Percentiles rank a stretch among this genome's conserved stretches.
Evolutionary conservation across 2,888 invertebrate genomes (phyloP).

Genomic region (Listrodromus nycthemerus): DNA sequence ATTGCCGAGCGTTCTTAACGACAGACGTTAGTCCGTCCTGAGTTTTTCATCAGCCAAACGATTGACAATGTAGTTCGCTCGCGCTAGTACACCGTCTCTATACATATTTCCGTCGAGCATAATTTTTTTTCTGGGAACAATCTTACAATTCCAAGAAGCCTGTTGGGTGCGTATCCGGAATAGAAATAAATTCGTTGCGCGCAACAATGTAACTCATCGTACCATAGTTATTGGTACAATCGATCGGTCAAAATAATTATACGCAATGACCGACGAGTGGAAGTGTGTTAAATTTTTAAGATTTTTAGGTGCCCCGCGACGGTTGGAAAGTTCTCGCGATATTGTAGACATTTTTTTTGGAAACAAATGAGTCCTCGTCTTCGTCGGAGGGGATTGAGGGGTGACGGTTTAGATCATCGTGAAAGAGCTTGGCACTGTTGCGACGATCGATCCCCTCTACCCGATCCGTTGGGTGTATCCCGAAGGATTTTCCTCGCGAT

Average conservation of each 20-base stretch:
- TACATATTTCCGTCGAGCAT: background rate
- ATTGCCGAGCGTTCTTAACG: background rate
- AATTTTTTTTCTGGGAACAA: background rate
- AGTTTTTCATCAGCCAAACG: background rate
- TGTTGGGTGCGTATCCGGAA: background rate
- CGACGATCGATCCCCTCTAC: background rate
- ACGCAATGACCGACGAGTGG: background rate
- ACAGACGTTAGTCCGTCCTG: background rate
- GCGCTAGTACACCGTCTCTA: background rate
- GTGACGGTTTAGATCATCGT: background rate
- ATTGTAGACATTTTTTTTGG: background rate
- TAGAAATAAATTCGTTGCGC: background rate
- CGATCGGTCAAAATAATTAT: background rate
- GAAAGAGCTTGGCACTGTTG: background rate
- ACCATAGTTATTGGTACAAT: background rate
- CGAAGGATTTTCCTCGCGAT: slow-evolving; percentile 7
- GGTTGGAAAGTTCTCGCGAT: slow-evolving; percentile 6
- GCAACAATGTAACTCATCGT: slow-evolving; percentile 39
- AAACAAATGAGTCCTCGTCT: background rate
- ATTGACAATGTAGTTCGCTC: slow-evolving; percentile 28
- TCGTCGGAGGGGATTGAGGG: background rate
- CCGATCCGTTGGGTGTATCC: background rate
- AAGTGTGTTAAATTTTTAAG: background rate
- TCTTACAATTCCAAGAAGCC: background rate
- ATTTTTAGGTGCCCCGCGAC: background rate